Base-by-base conservation (phyloP, 1,140 invertebrate species). In the Teleopsis dalmanni region DNA sequence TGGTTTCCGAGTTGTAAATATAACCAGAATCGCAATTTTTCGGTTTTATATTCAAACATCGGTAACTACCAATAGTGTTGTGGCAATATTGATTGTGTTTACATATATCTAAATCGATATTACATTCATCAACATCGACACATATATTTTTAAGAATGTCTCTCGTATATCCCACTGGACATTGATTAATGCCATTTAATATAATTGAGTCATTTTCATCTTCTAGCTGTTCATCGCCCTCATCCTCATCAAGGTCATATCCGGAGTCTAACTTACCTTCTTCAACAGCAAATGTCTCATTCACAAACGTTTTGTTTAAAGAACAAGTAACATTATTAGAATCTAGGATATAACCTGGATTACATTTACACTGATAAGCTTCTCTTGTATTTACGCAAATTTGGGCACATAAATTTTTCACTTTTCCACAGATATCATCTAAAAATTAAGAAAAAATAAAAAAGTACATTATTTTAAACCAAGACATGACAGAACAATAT, bases 321-420 rank as follows among this genome's bases (percentile, higher is more conserved):
- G 57, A 53, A 45, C 83, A 86, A 2, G 81, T 79, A 50, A 78
- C 79, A 40, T 76, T 76, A 61, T 85, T 82, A 6, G 76, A 65
- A 25, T 78, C 68, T 21, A 86, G 63, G 33, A 73, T 73, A 56
- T 78, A 87, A 3, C 85, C 87, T 16, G 76, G 67, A 13, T 78
- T 71, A 59, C 87, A 90, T 25, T 76, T 74, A 63, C 87, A 90
- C 42, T 72, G 73, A 64, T 81, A 90, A 0, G 85, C 85, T 21
- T 76, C 78, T 13, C 72, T 73, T 0, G 76, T 77, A 11, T 81
- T 76, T 11, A 83, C 72, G 51, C 84, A 87, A 52, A 81, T 77
- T 40, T 87, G 83, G 0, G 79, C 78, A 55, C 84, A 87, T 2
- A 86, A 67, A 53, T 83, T 75, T 2, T 76, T 48, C 14, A 65